Base-by-base conservation (phyloP, 2,888 invertebrate species). In the Orthosia gracilis region DNA sequence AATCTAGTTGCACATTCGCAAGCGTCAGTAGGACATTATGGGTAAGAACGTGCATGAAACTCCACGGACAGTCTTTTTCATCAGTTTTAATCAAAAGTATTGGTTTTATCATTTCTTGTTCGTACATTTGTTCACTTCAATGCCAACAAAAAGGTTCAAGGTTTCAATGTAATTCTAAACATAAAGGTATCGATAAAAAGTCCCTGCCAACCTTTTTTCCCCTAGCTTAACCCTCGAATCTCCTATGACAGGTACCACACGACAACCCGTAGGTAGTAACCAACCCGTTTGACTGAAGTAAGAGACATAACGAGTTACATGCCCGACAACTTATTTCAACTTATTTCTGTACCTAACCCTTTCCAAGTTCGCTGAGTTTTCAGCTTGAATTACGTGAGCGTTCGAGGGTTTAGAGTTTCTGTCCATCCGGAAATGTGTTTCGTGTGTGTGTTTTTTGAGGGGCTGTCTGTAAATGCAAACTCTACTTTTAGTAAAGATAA, bases 291-390 rank as follows among this genome's bases (percentile, higher is more conserved):
- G 79, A 47, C 31, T 79, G 66, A 75, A 78, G 67, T 31, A 68
- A 74, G 55, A 57, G 18, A n/a, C 58, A 55, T 71, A 78, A 69
- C 78, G 55, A 69, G 69, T 59, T 12, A 69, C 68, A 71, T 76
- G 47, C 52, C 69, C 55, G 21, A 63, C 70, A 75, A 71, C 71
- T 70, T 82, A 81, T 77, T 81, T 61, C 57, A 64, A 75, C 54
- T 76, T 63, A 76, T 64, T 78, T 61, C 69, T 55, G 55, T 17
- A 26, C 52, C 55, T 71, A 75, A 82, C 82, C 70, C 69, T 47
- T 75, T 54, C 50, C 58, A 71, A 78, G 62, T 69, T 67, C 26
- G 67, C 64, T 54, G 31, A 50, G 71, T 68, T 67, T 64, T 63
- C 59, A 55, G 55, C 26, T 69, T 69, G 68, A 71, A 64, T 78